Conservation (phyloP, 2,797 vertebrate genomes). For the Poecile montanus region DNA sequence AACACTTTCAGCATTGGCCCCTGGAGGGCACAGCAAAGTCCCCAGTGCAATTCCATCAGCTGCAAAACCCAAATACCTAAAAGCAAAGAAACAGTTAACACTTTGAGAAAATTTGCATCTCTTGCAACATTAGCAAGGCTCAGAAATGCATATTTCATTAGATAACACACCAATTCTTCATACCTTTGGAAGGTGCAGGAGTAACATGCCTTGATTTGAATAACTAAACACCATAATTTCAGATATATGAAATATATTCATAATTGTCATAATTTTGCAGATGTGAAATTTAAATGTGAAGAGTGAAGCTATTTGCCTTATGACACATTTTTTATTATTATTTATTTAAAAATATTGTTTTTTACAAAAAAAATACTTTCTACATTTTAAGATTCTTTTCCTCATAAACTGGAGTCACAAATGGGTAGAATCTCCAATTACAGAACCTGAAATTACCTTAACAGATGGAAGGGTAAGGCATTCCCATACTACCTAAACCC, state of each 20-base stretch:
- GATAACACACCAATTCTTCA: neutral
- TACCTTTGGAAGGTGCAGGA: neutral
- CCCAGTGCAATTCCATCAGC: neutral
- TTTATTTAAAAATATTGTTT: neutral
- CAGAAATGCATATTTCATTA: neutral
- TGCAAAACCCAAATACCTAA: neutral
- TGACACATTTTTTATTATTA: neutral
- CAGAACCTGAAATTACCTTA: neutral
- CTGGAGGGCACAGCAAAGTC: neutral
- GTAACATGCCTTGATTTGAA: neutral
- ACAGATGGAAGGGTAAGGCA: neutral
- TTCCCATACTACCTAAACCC: neutral
- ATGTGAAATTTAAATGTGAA: neutral
- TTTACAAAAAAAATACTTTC: neutral
- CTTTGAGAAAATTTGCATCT: neutral
- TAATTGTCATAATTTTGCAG: neutral
- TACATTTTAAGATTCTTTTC: neutral
- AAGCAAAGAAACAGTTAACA: neutral
- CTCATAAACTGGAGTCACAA: neutral
- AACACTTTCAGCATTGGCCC: neutral
- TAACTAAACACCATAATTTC: neutral
- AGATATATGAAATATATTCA: neutral
- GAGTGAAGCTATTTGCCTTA: neutral
- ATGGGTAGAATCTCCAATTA: neutral
- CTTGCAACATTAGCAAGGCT: neutral